These are phyloP conservation scores for Eupithecia subfuscata DNA, from an alignment of 2,888 invertebrate species.

Conservation along the genomic window DNA sequence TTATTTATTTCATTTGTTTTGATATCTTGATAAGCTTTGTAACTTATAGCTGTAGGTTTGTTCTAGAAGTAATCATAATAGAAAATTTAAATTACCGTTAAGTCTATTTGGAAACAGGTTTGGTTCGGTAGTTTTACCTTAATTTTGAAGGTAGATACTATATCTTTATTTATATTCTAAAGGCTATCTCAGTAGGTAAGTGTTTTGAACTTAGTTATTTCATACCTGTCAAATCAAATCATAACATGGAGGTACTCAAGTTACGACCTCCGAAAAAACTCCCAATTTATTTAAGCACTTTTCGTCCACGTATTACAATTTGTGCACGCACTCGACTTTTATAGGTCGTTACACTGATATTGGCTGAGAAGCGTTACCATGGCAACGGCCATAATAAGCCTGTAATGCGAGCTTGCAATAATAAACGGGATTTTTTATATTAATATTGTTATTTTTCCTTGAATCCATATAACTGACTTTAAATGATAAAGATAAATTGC, in stretches of 20 bases:
- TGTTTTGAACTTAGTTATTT: not conserved
- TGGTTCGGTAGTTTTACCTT: not conserved
- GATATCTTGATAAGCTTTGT: conserved; percentile 2
- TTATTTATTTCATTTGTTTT: conserved; percentile 11
- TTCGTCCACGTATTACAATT: conserved; percentile 50
- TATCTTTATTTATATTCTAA: not conserved
- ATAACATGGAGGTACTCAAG: conserved; percentile 29
- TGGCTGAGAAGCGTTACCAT: conserved; percentile 59
- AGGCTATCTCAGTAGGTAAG: not conserved
- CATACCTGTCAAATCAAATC: not conserved
- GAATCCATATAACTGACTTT: not conserved
- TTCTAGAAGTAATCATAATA: not conserved
- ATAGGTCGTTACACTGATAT: conserved; percentile 72
- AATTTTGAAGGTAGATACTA: not conserved
- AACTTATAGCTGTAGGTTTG: not conserved
- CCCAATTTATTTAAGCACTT: conserved; percentile 40
- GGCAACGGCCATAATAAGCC: conserved; percentile 43
- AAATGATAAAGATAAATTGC: not conserved
- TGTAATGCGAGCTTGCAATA: conserved; percentile 20
- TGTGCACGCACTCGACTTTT: conserved; percentile 68
- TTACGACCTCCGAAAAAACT: conserved; percentile 41
- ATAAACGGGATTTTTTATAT: conserved; percentile 17
- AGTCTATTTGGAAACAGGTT: not conserved
- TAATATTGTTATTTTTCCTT: not conserved
- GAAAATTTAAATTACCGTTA: no score